These are phyloP conservation scores for Danio tinwini DNA, from an alignment of 2,797 vertebrate genomes.

Conservation along the genomic window DNA sequence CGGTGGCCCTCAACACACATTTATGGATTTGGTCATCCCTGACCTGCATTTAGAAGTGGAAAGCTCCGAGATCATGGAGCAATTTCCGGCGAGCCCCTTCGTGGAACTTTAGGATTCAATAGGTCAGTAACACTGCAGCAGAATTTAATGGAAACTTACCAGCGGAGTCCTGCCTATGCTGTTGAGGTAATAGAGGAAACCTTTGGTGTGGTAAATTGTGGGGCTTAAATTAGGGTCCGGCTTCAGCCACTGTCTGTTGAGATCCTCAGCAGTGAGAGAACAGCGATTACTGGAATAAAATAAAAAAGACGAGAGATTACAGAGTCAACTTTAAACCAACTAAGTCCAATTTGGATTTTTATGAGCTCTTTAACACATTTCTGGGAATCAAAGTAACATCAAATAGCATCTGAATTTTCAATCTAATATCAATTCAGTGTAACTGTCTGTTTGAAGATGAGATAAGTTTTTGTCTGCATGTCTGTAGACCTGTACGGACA, in stretches of 20 bases:
- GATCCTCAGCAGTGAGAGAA: constrained; percentile 86
- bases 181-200: constrained; percentile 86
- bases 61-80: constrained; percentile 38
- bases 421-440: neutral
- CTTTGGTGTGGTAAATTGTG: constrained; percentile 91
- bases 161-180: constrained; percentile 81
- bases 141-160: constrained; percentile 77
- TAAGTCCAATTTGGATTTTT: constrained; percentile 21
- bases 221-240: constrained; percentile 82
- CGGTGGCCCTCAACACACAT: neutral
- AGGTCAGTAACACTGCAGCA: constrained; percentile 28
- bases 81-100: constrained; percentile 12
- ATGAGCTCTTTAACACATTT: neutral
- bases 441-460: neutral
- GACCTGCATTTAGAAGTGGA: constrained; percentile 22
- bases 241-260: constrained; percentile 90
- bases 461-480: constrained; percentile 2
- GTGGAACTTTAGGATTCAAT: constrained; percentile 35
- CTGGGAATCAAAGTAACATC: constrained; percentile 15
- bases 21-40: constrained; percentile 7
- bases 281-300: constrained; percentile 84
- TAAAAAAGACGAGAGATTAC: constrained; percentile 6
- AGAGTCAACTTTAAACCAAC: constrained; percentile 8
- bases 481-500: constrained; percentile 6
- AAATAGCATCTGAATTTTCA: neutral